Base-by-base conservation (phyloP, 2,797 vertebrate genomes). In the Darevskia mixta region DNA sequence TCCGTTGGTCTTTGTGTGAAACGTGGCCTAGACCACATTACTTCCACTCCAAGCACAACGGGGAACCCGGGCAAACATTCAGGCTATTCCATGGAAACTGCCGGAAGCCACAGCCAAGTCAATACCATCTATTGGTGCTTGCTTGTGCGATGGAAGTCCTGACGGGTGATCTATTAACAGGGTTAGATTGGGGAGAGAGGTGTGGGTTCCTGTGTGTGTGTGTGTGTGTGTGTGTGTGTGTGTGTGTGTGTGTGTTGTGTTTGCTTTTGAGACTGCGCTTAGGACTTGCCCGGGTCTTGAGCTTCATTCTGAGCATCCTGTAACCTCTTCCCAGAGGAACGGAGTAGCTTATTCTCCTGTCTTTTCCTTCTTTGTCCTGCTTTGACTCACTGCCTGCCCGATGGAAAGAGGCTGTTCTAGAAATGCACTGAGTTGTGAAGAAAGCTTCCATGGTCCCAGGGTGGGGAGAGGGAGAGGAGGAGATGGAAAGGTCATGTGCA, bases 371-470 rank as follows among this genome's bases (percentile, higher is more conserved):
- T 25, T 8, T 41, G 69, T 61, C 78, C 79, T 81, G 17, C 6
- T 73, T 81, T 82, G 55, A 73, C 86, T 64, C n/a, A 69, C 69
- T 10, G 69, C 38, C 43, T 32, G 20, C 38, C 55, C 20, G 6
- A 1, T 75, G 2, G 69, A 45, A 58, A 61, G 23, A 61, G 45
- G 79, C 86, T 81, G 86, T 32, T 87, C 79, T 81, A 73, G 78
- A 87, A 87, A 45, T 1, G 79, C 79, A 87, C 1, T 75, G 79
- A 87, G 38, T 87, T 55, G 55, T 87, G 86, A 87, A 87, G 79
- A 32, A 38, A 86, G 67, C 27, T 69, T 29, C 76, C 43, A 8
- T 66, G 49, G 35, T 75, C 86, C 79, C 71, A 32, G 55, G 55
- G 69, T 32, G 71, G 71, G 86, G 69, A 77, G 27, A 13, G 27